phyloP scores from a whole-genome alignment of 2,113 vertebrate genomes.

The Tautogolabrus adspersus region DNA sequence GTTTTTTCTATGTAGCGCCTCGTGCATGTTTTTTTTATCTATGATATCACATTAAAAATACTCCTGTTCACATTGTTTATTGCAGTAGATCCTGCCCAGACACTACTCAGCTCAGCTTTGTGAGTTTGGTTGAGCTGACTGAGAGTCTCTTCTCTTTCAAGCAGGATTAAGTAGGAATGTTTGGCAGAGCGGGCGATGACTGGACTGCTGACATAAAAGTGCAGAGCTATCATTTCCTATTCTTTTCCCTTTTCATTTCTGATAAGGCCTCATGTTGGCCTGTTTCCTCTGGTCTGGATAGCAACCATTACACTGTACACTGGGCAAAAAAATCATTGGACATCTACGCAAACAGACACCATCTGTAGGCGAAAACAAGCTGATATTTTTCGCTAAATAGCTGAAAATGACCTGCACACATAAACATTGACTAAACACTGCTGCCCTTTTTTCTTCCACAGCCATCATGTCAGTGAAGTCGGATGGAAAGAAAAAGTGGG shows the following conservation, averaged over 20 bases:
- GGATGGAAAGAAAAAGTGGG: slow-evolving; percentile 93
- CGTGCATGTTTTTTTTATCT: neutral
- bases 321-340: neutral
- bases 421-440: neutral
- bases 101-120: slow-evolving; percentile 25
- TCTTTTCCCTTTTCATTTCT: slow-evolving; percentile 46
- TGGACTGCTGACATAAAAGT: slow-evolving; percentile 65
- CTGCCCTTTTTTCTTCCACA: slow-evolving; percentile 21
- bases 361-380: slow-evolving; percentile 12
- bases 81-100: neutral
- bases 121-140: slow-evolving; percentile 42
- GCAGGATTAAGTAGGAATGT: slow-evolving; percentile 73
- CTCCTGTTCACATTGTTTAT: neutral
- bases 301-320: neutral
- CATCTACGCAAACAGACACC: slow-evolving; percentile 1
- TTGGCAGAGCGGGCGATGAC: slow-evolving; percentile 58
- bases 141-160: slow-evolving; percentile 29
- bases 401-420: neutral
- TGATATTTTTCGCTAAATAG: neutral
- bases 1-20: neutral
- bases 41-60: neutral
- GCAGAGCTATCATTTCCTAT: slow-evolving; percentile 69
- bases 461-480: slow-evolving; percentile 87
- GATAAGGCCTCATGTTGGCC: slow-evolving; percentile 53
- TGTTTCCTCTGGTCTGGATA: slow-evolving; percentile 56